These are phyloP conservation scores for Drosophila stalkeri DNA, from an alignment of 2,888 invertebrate species.

Conservation along the genomic window DNA sequence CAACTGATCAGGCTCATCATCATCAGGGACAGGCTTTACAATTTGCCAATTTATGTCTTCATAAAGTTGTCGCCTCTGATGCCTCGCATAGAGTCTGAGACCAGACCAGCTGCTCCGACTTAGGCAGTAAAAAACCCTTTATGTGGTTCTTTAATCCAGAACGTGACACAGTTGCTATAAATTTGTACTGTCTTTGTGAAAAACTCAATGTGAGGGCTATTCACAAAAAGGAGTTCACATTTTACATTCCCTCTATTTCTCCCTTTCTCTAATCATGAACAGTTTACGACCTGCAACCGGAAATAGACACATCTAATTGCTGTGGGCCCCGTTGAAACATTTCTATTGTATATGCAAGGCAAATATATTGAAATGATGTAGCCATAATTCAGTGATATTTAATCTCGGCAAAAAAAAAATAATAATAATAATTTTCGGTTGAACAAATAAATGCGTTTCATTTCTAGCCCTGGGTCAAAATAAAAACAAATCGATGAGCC, in stretches of 20 bases:
- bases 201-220: neutral
- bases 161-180: conserved; percentile 77
- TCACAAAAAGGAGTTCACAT: no score
- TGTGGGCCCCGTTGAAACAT: conserved; percentile 5
- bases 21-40: conserved; percentile 64
- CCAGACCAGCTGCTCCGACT: conserved; percentile 53
- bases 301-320: conserved; percentile 1
- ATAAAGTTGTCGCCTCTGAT: conserved; percentile 56
- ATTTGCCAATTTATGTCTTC: conserved; percentile 79
- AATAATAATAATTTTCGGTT: conserved; percentile 73
- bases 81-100: neutral
- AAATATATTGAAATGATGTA: conserved; percentile 9
- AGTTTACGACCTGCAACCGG: conserved; percentile 11
- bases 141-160: conserved; percentile 25
- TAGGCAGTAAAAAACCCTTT: conserved; percentile 16
- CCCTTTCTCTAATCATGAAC: neutral
- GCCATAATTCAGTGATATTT: conserved; percentile 69
- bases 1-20: conserved; percentile 58
- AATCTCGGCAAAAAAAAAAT: conserved; percentile 69
- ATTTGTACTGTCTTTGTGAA: conserved; percentile 2
- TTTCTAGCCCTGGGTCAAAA: conserved; percentile 40
- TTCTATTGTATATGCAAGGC: conserved; percentile 23
- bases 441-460: conserved; percentile 64
- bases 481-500: conserved; percentile 9
- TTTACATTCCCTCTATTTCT: neutral